These are phyloP conservation scores for Enteromius thamalakanensis DNA, from an alignment of 2,797 vertebrate genomes.

Conservation along the genomic window DNA sequence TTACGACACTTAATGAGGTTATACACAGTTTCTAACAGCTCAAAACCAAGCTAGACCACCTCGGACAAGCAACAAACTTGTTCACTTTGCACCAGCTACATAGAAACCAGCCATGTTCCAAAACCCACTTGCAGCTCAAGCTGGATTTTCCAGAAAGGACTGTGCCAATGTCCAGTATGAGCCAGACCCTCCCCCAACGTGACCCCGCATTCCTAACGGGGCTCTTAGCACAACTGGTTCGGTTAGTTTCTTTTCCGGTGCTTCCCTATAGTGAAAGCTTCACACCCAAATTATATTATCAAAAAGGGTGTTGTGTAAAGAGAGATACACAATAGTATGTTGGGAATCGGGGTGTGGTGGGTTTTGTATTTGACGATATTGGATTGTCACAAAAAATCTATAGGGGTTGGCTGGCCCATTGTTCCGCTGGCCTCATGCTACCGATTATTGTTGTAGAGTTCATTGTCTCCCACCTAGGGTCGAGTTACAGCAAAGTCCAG, in stretches of 20 bases:
- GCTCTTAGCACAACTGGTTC: conserved; percentile 18
- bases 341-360: background rate
- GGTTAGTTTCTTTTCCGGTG: background rate
- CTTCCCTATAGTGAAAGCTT: background rate
- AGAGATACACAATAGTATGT: background rate
- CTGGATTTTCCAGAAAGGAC: conserved; percentile 6
- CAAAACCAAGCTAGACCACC: background rate
- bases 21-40: background rate
- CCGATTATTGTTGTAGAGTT: background rate
- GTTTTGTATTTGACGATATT: background rate
- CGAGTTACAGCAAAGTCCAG: conserved; percentile 1
- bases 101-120: background rate
- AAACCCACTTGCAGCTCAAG: background rate
- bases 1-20: background rate
- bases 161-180: background rate
- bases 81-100: background rate
- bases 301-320: background rate
- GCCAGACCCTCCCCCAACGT: conserved; percentile 1
- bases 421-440: background rate
- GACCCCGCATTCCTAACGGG: background rate
- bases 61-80: background rate
- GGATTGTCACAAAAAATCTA: background rate
- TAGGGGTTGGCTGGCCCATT: background rate
- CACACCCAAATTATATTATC: background rate
- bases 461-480: conserved; percentile 16